Percentiles rank a stretch among this genome's conserved stretches.
Evolutionary conservation across 2,113 vertebrate genomes (phyloP).

Genomic region (Panurus biarmicus): DNA sequence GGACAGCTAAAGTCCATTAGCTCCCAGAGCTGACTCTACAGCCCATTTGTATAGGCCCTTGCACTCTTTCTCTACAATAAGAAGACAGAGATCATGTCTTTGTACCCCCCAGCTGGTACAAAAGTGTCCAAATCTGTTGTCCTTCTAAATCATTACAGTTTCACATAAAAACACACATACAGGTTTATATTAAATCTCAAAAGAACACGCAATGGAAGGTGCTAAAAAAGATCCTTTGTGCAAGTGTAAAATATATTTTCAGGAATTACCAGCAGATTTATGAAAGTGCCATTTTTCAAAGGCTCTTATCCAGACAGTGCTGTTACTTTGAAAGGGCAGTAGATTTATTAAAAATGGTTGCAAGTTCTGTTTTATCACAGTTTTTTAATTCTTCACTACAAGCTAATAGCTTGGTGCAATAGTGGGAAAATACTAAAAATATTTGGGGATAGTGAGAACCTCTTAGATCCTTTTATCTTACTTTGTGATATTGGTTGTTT

Average conservation of each 20-base stretch:
- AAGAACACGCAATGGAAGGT: neutral
- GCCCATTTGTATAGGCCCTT: neutral
- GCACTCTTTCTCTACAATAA: neutral
- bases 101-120: neutral
- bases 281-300: neutral
- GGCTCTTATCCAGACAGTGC: neutral
- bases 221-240: neutral
- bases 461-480: neutral
- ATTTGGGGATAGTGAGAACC: neutral
- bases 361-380: neutral
- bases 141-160: neutral
- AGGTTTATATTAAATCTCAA: neutral
- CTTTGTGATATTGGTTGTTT: neutral
- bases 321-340: neutral
- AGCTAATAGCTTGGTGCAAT: neutral
- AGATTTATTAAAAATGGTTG: neutral
- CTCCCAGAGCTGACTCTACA: neutral
- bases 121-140: neutral
- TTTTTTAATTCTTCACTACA: neutral
- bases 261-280: neutral
- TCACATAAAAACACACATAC: neutral
- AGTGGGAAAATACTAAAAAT: neutral
- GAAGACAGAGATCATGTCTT: neutral
- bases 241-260: neutral
- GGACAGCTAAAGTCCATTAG: neutral